Conservation (phyloP, 2,888 invertebrate genomes). For the Electrophaes corylata region DNA sequence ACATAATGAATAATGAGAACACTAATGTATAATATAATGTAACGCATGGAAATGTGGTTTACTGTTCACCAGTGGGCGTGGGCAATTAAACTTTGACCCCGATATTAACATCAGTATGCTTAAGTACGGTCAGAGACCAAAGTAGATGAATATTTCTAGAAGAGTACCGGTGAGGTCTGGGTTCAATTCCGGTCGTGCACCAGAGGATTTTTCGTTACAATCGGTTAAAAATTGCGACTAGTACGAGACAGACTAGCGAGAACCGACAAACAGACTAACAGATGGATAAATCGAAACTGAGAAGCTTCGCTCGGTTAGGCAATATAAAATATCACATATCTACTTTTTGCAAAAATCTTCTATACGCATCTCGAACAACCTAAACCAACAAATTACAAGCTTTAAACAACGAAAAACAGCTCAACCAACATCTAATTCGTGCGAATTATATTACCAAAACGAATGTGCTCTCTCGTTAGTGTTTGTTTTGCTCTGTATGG, state of each 20-base stretch:
- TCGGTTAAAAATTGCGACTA: no score
- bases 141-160: no score
- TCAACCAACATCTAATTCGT: constrained; percentile 13
- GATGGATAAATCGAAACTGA: no score
- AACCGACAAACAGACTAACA: no score
- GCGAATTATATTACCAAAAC: constrained; percentile 24
- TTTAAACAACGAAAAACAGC: background rate
- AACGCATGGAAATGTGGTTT: constrained; percentile 29
- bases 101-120: constrained; percentile 50
- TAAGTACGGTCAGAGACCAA: no score
- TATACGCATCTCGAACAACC: background rate
- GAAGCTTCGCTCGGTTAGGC: no score
- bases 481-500: constrained; percentile 35
- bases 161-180: no score
- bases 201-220: no score
- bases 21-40: constrained; percentile 16
- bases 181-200: no score
- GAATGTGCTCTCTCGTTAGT: constrained; percentile 17
- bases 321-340: no score
- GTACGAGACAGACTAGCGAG: no score
- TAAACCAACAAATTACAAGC: background rate
- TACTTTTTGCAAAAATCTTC: no score
- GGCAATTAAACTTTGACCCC: constrained; percentile 66
- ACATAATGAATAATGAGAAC: constrained; percentile 19
- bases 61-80: constrained; percentile 47